Base-by-base conservation (phyloP, 1,140 invertebrate genomes). In the Reticulitermes speratus region DNA sequence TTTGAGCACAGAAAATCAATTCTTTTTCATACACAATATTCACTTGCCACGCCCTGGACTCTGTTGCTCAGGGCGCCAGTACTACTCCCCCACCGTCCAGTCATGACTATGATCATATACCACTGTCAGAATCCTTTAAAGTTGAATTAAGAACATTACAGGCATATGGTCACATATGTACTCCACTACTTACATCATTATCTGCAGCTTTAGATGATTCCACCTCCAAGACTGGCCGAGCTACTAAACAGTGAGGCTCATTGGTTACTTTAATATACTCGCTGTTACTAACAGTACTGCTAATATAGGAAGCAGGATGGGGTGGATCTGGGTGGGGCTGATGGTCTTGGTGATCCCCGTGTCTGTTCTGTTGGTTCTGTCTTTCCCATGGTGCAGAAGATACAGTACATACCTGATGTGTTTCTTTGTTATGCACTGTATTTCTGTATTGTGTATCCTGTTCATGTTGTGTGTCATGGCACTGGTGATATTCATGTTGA, bases 381-480 rank as follows among this genome's bases (percentile, higher is more conserved):
- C 65, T 8, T 75, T 75, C 65, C 65, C 65, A 6, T 11, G 25
- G n/a, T 9, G 65, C 25, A 30, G 65, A 6, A 12, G 65, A 25
- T 30, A 30, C 12, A 14, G n/a, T 75, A 30, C n/a, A 75, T 25
- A n/a, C 14, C 9, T 75, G 65, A 30, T 55, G 19, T 75, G 65
- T 75, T 30, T 30, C 65, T 75, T 75, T 25, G 14, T n/a, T 2
- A 11, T 75, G 65, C 16, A 14, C 25, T 75, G 8, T n/a, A 14
- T 2, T 25, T n/a, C n/a, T 2, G 65, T 75, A 6, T 30, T 30
- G n/a, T 30, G n/a, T 8, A 75, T 30, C 19, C 14, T 55, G 87
- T 69, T 84, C 25, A 14, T 55, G 55, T 83, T 88, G 87, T 87
- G 32, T 86, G 83, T 59, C 82, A 83, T 86, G 84, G 25, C 85